A percentile compares a stretch with the other conserved stretches of the same genome.
phyloP scores from a whole-genome alignment of 1,140 invertebrate species.

The Popillia japonica region DNA sequence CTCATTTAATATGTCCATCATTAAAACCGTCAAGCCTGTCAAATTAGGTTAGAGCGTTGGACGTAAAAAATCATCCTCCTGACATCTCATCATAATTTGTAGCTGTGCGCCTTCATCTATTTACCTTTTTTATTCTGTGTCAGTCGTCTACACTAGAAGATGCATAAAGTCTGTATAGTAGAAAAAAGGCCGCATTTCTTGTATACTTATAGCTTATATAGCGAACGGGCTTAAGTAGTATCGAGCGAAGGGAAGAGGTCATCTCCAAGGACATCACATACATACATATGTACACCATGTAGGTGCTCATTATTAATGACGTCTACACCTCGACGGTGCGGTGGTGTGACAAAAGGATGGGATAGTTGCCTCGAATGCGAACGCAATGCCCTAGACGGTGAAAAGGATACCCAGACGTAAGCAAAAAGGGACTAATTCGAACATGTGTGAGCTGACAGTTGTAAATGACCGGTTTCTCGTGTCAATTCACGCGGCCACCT shows the following conservation, averaged over 20 bases:
- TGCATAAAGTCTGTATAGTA: neutral
- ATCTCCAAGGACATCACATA: neutral
- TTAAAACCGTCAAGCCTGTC: slow-evolving; percentile 9
- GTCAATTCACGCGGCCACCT: slow-evolving; percentile 26
- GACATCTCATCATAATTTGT: neutral
- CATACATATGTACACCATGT: no score
- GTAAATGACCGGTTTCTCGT: slow-evolving; percentile 20
- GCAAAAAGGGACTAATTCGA: slow-evolving; percentile 31
- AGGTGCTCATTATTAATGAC: neutral
- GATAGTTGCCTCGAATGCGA: no score
- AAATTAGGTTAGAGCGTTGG: neutral
- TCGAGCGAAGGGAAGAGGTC: neutral
- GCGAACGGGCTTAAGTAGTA: neutral
- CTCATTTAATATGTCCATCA: neutral
- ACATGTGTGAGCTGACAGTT: slow-evolving; percentile 32
- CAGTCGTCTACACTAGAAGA: neutral
- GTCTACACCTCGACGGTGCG: neutral
- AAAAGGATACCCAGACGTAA: neutral
- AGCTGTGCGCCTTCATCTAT: neutral
- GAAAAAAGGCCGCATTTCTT: neutral
- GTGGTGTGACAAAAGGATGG: neutral
- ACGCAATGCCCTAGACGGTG: neutral
- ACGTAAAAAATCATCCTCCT: neutral
- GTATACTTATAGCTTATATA: no score
- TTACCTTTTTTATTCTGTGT: neutral